Evolutionary conservation across 2,113 vertebrate genomes (phyloP).

Genomic region (Paradoxurus hermaphroditus): DNA sequence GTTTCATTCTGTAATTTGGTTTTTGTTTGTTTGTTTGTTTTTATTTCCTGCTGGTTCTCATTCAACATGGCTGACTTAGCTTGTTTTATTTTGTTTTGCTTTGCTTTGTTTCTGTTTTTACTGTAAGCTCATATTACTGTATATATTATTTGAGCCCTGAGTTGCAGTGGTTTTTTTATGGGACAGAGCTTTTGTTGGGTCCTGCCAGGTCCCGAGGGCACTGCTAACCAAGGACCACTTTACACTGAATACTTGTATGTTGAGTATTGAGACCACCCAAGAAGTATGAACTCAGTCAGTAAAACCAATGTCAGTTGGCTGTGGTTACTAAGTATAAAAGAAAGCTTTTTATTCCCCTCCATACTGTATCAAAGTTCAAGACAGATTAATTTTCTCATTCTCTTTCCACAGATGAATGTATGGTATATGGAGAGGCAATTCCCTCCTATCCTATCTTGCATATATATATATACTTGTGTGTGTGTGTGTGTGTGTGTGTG

Average conservation of each 20-base stretch:
- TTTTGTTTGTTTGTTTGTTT: background rate
- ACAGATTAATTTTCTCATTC: background rate
- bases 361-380: background rate
- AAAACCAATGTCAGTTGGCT: slow-evolving; percentile 24
- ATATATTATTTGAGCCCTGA: background rate
- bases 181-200: background rate
- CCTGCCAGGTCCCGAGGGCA: background rate
- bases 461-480: background rate
- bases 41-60: background rate
- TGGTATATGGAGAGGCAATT: background rate
- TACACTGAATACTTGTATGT: background rate
- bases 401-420: background rate
- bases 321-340: background rate
- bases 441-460: background rate
- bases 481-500: too few relatives aligned
- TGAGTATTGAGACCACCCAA: slow-evolving; percentile 6
- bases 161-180: background rate
- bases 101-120: background rate
- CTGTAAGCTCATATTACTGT: background rate
- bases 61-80: background rate
- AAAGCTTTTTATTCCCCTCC: background rate
- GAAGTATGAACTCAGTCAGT: slow-evolving; percentile 11
- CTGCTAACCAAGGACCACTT: background rate
- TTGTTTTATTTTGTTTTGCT: slow-evolving; percentile 19
- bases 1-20: background rate